phyloP scores from a whole-genome alignment of 2,113 vertebrate genomes.

The Patagioenas fasciata region DNA sequence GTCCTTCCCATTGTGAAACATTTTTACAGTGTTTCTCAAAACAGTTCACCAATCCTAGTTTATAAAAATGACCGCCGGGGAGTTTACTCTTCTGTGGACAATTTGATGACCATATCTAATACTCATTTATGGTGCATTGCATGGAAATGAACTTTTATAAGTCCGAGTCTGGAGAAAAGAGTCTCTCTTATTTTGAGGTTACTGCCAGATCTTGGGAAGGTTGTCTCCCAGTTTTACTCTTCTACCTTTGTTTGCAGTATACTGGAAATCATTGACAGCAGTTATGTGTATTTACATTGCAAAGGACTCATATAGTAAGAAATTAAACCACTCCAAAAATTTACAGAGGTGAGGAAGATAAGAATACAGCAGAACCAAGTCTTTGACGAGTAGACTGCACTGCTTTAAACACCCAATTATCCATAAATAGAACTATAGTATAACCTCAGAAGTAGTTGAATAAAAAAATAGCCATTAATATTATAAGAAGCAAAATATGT shows the following conservation, averaged over 20 bases:
- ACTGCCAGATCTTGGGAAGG: not conserved
- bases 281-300: not conserved
- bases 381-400: not conserved
- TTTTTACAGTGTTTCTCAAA: not conserved
- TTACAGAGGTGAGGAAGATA: not conserved
- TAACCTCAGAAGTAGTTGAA: not conserved
- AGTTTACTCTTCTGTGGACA: not conserved
- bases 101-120: not conserved
- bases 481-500: not conserved
- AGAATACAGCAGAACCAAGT: not conserved
- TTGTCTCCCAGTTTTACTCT: not conserved
- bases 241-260: not conserved
- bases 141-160: not conserved
- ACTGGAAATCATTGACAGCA: not conserved
- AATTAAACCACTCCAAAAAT: not conserved
- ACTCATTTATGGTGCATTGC: not conserved
- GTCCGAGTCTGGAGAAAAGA: not conserved
- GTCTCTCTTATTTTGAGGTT: not conserved
- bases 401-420: not conserved
- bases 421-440: not conserved
- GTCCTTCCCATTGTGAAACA: not conserved
- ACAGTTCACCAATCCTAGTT: not conserved
- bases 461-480: not conserved
- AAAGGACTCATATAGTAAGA: not conserved
- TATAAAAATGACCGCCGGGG: fast-evolving